Base-by-base conservation (phyloP, 2,113 vertebrate genomes). In the Phasianus colchicus region DNA sequence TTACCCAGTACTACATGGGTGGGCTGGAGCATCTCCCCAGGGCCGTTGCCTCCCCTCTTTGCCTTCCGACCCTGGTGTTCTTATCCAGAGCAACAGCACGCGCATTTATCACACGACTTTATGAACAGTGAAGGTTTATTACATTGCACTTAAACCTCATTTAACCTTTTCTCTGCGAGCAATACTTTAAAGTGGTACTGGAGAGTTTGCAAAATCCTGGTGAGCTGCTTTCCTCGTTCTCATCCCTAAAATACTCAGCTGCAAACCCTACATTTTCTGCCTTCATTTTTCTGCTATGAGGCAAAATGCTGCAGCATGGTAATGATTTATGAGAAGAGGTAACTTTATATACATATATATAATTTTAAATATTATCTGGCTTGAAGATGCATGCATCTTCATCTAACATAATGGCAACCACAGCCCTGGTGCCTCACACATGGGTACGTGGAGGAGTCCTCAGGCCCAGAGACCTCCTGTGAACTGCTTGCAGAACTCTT, bases 101-200 rank as follows among this genome's bases (percentile, higher is more conserved):
- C 94, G 91, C 95, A 94, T 98, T 98, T 96, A 97, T 98, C 96
- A 96, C 89, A 66, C 90, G 60, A 92, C 90, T 98, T 98, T 98
- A 97, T 97, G 96, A 98, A 97, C 96, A 97, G 95, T 97, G 97
- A 96, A 98, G 96, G 95, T 97, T 98, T 98, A 98, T 97, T 98
- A 96, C 42, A 2, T 92, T 91, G 88, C 88, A 96, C 96, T 97
- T 97, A 97, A 98, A 97, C 95, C 97, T 97, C 92, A 5, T 97
- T 98, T 98, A 98, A 98, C 97, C 97, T 98, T 97, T 97, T 88
- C 96, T 96, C 38, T 15, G 74, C 96, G 97, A 97, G 94, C 89
- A 91, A 54, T 92, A 85, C 93, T 96, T 97, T 96, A 94, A 97
- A 96, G 84, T 54, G 84, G 76, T 92, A 83, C 92, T 94, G 83